Base-by-base conservation (phyloP, 2,888 invertebrate species). In the Endomychus coccineus region DNA sequence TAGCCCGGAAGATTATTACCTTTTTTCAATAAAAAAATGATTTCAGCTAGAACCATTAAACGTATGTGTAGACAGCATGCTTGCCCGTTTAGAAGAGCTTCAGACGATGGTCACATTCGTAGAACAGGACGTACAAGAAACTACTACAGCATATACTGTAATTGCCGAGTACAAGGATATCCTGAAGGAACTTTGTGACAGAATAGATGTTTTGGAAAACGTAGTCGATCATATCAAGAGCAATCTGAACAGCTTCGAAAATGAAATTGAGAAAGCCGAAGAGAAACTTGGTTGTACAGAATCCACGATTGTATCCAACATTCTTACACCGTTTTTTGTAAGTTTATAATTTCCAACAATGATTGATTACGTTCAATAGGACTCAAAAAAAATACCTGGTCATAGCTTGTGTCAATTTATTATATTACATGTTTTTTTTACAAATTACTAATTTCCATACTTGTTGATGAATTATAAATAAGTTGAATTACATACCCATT, bases 281-380 rank as follows among this genome's bases (percentile, higher is more conserved):
- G 38, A 42, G 12, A 48, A 44, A 35, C 29, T 55, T 16, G 51
- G 51, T 28, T 17, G 30, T 22, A 37, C 39, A 12, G 56, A 56
- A 12, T 46, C 49, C 3, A 48, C 35, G 21, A 52, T 51, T 46
- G 55, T 58, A 23, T 42, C 54, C 9, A 54, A 49, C 33, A 55
- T 59, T 21, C 50, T 59, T 14, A 55, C 51, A 19, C 59, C 59
- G 6, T 41, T 58, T 17, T 56, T 56, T 48, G 57, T 57, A 45
- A 54, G 57, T 50, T 6, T 12, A n/a, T n/a, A n/a, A 7, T 14
- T 6, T 9, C 2, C 7, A 32, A 13, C n/a, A n/a, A n/a, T n/a
- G n/a, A n/a, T n/a, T n/a, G n/a, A n/a, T n/a, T n/a, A n/a, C n/a
- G n/a, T n/a, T n/a, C n/a, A n/a, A n/a, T n/a, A n/a, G n/a, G n/a